A percentile compares a stretch with the other conserved stretches of the same genome.
Conservation (phyloP, 2,113 vertebrate species). For the Phrynosoma blainvillii region DNA sequence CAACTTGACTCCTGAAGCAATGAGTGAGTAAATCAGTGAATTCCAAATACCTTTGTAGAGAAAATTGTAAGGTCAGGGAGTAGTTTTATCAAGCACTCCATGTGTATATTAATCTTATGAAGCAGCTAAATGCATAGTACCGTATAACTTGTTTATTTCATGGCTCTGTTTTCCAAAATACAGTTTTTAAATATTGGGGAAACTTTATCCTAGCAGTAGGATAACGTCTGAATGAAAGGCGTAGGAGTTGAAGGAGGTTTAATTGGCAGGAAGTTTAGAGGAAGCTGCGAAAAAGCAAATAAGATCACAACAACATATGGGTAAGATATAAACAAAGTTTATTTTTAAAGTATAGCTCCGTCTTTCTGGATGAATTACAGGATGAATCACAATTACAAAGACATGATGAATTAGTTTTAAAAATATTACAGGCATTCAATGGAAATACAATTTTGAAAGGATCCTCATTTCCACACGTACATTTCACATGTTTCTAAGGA, state of each 20-base stretch:
- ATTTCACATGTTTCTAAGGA: background rate
- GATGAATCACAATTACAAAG: background rate
- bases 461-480: no score
- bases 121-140: background rate
- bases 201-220: background rate
- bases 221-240: background rate
- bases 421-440: background rate
- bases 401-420: background rate
- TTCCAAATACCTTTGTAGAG: background rate
- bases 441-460: background rate
- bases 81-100: no score
- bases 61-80: background rate
- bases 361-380: background rate
- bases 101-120: background rate
- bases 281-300: background rate
- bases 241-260: background rate
- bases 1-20: background rate
- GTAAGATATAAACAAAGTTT: background rate
- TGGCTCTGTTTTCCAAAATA: background rate
- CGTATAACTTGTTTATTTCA: background rate
- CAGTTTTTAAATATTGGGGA: background rate
- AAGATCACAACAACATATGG: background rate
- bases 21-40: background rate
- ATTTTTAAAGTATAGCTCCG: background rate
- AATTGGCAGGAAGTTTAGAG: background rate